Conservation (phyloP, 2,888 invertebrate species). For the Clivina fossor region DNA sequence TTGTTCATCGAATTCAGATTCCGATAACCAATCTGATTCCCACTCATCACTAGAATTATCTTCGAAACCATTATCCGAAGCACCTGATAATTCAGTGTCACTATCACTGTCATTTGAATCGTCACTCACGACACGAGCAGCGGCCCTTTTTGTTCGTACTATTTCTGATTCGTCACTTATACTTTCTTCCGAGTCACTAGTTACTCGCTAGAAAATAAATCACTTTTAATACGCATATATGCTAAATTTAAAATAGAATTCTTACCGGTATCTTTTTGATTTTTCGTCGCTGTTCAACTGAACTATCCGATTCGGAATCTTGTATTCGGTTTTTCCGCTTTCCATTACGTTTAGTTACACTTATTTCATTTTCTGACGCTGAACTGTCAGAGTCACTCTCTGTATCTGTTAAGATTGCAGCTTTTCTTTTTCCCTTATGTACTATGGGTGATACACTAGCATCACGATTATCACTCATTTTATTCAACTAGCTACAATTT, state of each 20-base stretch:
- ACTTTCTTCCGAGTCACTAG: conserved; percentile 55
- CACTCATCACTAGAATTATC: conserved; percentile 47
- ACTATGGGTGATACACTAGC: conserved; percentile 33
- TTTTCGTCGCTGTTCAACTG: conserved; percentile 51
- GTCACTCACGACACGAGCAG: conserved; percentile 40
- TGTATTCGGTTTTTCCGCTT: conserved; percentile 36
- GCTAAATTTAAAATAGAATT: conserved; percentile 40
- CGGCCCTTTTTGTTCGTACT: conserved; percentile 37
- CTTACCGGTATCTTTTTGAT: conserved; percentile 55
- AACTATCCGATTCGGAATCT: conserved; percentile 50
- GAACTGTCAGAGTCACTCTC: conserved; percentile 34
- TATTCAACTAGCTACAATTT: conserved; percentile 24
- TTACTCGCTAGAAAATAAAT: conserved; percentile 54
- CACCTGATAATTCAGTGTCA: conserved; percentile 28
- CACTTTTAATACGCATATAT: background rate
- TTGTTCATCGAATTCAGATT: conserved; percentile 9
- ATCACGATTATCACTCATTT: conserved; percentile 49
- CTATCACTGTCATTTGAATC: conserved; percentile 40
- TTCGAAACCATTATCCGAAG: conserved; percentile 40
- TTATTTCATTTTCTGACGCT: conserved; percentile 19
- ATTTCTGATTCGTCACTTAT: conserved; percentile 51
- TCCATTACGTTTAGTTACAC: conserved; percentile 14
- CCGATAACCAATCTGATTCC: conserved; percentile 23
- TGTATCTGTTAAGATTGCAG: conserved; percentile 42
- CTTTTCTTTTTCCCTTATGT: conserved; percentile 43